Evolutionary conservation across 2,888 invertebrate species (phyloP).

Genomic region (Nomada goodeniana): DNA sequence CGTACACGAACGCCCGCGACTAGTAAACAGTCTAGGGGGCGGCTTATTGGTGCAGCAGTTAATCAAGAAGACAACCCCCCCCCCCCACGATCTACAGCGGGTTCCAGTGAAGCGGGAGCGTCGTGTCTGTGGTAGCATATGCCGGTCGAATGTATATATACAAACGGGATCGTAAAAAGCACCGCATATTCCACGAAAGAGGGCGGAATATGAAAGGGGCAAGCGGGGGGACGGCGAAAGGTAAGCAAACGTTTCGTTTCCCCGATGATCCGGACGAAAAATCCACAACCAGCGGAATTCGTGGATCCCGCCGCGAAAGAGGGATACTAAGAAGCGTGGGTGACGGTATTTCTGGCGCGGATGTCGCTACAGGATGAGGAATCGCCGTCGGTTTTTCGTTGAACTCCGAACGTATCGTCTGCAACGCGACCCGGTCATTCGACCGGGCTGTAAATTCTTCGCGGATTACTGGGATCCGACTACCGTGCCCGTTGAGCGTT

Average conservation of each 20-base stretch:
- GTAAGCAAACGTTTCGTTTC: slow-evolving; percentile 71
- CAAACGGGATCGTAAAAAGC: slow-evolving; percentile 69
- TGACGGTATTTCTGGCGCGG: slow-evolving; percentile 66
- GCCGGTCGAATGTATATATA: slow-evolving; percentile 66
- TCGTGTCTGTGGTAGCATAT: slow-evolving; percentile 38
- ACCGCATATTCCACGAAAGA: slow-evolving; percentile 72
- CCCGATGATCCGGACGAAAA: slow-evolving; percentile 63
- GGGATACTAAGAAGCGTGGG: slow-evolving; percentile 59
- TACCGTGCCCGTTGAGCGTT: slow-evolving; percentile 48
- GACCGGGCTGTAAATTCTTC: slow-evolving; percentile 69
- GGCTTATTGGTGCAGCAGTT: slow-evolving; percentile 27
- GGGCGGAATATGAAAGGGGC: slow-evolving; percentile 72
- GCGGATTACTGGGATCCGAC: slow-evolving; percentile 63
- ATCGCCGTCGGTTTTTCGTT: slow-evolving; percentile 28
- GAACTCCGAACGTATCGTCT: slow-evolving; percentile 42
- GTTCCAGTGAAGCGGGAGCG: slow-evolving; percentile 30
- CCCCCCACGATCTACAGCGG: slow-evolving; percentile 1
- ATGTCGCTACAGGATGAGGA: slow-evolving; percentile 51
- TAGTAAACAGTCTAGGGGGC: neutral
- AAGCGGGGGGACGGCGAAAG: slow-evolving; percentile 57
- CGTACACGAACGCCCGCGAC: neutral
- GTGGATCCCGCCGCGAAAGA: slow-evolving; percentile 58
- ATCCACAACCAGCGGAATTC: slow-evolving; percentile 56
- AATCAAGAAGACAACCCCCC: slow-evolving; percentile 21
- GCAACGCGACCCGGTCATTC: slow-evolving; percentile 54